A percentile compares a stretch with the other conserved stretches of the same genome.
Evolutionary conservation across 2,797 vertebrate genomes (phyloP).

Genomic region (Spatula versicolor): DNA sequence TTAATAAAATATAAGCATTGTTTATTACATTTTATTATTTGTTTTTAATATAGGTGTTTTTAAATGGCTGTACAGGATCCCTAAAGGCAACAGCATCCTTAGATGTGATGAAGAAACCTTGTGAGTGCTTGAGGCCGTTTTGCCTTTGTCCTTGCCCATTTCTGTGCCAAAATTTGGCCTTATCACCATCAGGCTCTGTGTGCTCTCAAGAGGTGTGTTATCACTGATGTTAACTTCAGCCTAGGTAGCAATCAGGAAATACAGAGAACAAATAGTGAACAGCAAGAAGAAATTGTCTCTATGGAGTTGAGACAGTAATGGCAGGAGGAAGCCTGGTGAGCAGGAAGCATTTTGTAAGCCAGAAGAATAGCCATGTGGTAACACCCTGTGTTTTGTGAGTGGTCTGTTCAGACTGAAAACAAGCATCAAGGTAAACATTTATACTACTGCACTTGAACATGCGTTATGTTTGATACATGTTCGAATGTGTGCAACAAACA

Average conservation of each 20-base stretch:
- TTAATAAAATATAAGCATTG: not conserved
- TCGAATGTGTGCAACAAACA: rapidly evolving
- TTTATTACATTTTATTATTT: not conserved
- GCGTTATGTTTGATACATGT: rapidly evolving
- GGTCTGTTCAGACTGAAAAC: not conserved
- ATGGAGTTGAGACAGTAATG: not conserved
- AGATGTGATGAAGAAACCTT: not conserved
- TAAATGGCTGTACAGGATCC: not conserved
- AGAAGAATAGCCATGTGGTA: not conserved
- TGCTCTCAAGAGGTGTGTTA: not conserved
- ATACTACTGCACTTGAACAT: not conserved
- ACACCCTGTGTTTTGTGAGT: not conserved
- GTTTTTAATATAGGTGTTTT: not conserved
- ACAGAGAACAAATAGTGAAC: not conserved
- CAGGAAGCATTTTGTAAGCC: not conserved
- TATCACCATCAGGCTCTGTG: not conserved
- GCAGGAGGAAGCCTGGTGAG: not conserved
- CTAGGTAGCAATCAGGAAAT: not conserved
- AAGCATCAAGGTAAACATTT: not conserved
- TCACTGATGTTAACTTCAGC: not conserved
- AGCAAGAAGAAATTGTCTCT: not conserved
- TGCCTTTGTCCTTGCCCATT: not conserved
- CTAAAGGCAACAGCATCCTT: not conserved
- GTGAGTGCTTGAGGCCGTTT: not conserved
- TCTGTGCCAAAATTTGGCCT: not conserved